A percentile compares a stretch with the other conserved stretches of the same genome.
Evolutionary conservation across 1,140 invertebrate species (phyloP).

Genomic region (Coenobita brevimanus): DNA sequence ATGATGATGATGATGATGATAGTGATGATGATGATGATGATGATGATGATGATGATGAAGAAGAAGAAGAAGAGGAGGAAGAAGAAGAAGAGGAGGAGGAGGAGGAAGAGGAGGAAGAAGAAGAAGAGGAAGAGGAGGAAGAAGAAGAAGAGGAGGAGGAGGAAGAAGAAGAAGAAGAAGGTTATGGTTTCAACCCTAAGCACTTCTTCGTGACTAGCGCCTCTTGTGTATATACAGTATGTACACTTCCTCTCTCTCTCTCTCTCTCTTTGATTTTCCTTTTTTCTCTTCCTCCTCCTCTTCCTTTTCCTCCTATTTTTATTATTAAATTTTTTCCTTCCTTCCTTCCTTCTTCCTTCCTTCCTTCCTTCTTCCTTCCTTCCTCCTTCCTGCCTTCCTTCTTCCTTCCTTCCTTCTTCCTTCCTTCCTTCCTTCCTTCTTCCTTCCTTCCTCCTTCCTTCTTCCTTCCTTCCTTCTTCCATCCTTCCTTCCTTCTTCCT

Average conservation of each 20-base stretch:
- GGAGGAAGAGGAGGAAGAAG: too few species aligned
- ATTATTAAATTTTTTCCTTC: background rate
- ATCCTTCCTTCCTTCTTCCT: too few species aligned
- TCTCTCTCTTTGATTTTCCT: background rate
- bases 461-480: too few species aligned
- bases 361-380: background rate
- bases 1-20: too few species aligned
- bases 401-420: background rate
- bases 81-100: conserved; percentile 1
- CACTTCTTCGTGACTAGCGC: too few species aligned
- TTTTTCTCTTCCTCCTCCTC: background rate
- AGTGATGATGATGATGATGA: background rate
- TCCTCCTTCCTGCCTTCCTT: background rate
- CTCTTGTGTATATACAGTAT: too few species aligned
- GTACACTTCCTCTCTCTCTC: too few species aligned
- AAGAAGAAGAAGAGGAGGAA: conserved; percentile 1
- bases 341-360: background rate
- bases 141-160: too few species aligned
- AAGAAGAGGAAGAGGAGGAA: background rate
- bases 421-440: background rate
- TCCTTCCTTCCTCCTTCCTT: background rate
- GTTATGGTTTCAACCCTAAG: too few species aligned
- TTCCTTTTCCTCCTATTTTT: background rate
- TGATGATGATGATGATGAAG: background rate
- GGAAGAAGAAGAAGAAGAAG: too few species aligned